phyloP scores from a whole-genome alignment of 2,113 vertebrate genomes.

The Chloropsis hardwickii region DNA sequence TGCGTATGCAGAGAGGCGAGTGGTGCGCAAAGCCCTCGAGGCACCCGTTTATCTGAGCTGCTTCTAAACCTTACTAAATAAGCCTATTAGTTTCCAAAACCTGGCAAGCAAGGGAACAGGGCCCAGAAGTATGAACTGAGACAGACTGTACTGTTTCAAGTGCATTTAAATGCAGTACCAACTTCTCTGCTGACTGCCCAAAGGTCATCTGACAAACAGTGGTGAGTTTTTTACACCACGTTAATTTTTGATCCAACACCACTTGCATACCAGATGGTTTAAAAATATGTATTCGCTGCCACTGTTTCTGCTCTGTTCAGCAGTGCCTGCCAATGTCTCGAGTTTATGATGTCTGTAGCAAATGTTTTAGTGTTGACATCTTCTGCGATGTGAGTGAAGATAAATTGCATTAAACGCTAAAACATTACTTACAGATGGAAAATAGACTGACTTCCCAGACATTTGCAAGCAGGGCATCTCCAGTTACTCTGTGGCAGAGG shows the following conservation, averaged over 20 bases:
- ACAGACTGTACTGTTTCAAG: neutral
- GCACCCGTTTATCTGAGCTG: conserved; percentile 30
- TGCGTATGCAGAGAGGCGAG: neutral
- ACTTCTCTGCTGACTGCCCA: conserved; percentile 18
- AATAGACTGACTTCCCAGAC: conserved; percentile 52
- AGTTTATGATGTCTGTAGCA: conserved; percentile 59
- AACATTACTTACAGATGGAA: conserved; percentile 59
- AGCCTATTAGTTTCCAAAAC: conserved; percentile 50
- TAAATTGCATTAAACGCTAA: conserved; percentile 61
- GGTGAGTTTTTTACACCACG: conserved; percentile 40
- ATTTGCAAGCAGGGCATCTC: conserved; percentile 26
- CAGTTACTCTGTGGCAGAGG: neutral
- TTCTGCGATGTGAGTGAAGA: conserved; percentile 44
- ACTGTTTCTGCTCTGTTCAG: conserved; percentile 33
- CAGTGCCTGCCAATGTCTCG: conserved; percentile 40
- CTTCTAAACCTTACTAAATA: conserved; percentile 43
- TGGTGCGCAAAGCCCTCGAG: conserved; percentile 18
- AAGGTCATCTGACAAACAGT: conserved; percentile 64
- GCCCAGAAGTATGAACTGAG: conserved; percentile 8
- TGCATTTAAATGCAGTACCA: conserved; percentile 9
- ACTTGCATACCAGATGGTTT: conserved; percentile 49
- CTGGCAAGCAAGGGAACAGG: neutral
- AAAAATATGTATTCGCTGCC: conserved; percentile 43
- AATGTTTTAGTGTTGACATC: conserved; percentile 66
- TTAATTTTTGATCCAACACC: conserved; percentile 36